Base-by-base conservation (phyloP, 1,140 invertebrate genomes). In the Thaumatotibia leucotreta region DNA sequence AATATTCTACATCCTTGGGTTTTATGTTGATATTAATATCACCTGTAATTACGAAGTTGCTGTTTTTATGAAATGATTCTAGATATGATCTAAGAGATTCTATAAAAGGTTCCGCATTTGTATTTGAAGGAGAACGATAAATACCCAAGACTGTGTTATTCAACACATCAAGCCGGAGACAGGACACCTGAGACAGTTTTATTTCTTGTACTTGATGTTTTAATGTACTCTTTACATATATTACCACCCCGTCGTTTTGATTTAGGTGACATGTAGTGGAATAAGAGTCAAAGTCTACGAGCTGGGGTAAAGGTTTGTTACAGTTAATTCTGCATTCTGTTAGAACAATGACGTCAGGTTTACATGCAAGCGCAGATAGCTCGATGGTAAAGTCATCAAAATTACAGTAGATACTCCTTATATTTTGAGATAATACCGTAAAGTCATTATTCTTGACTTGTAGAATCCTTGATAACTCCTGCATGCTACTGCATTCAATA, bases 251-350 rank as follows among this genome's bases (percentile, higher is more conserved):
- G 11, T 63, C 61, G n/a, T 63, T 63, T 45, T 63, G 61, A 14
- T 63, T 63, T 1, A 35, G 11, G 1, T 63, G 31, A 4, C 20
- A 23, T 20, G 11, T 39, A 3, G 61, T 63, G 24, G 1, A 4
- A 45, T 39, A 63, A 0, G 61, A 11, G 9, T 20, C 5, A 27
- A 39, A 63, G 11, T 24, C 22, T 10, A 2, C 2, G 2, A 63
- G 31, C 4, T 6, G 31, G 2, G 61, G 61, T n/a, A 63, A 5
- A 22, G 61, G 61, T 63, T 63, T 63, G n/a, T 20, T 2, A 4
- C 20, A 22, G 20, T 23, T 63, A 39, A 63, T 4, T 63, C 61
- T 39, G 20, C 61, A 63, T 45, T 63, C 61, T n/a, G 61, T 63
- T 39, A 63, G 17, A 9, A 63, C 11, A 9, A 63, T 63, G 2